Base-by-base conservation (phyloP, 2,888 invertebrate genomes). In the Invenusta paracnida region DNA sequence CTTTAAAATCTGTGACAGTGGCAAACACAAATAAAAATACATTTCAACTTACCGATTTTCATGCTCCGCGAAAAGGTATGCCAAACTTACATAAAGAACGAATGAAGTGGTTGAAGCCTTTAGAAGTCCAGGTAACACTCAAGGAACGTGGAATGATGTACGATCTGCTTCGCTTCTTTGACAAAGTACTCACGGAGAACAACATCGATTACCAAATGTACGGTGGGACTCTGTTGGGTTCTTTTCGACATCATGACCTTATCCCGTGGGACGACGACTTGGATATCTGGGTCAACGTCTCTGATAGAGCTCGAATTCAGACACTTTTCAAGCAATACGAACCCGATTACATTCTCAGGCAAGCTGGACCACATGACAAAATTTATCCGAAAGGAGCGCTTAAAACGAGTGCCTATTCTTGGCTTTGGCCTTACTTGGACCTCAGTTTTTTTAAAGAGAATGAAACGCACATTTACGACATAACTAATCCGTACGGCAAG, bases 381-480 rank as follows among this genome's bases (percentile, higher is more conserved):
- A 87, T 88, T 87, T 88, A 79, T 81, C 86, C 86, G 0, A 25
- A n/a, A 0, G 25, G 67, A 11, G 85, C 85, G 5, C 0, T 29
- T 0, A 28, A 67, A n/a, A 73, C 81, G 31, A 86, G 87, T 29
- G 73, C 73, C 0, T 87, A 87, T 82, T 85, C 87, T 11, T 88
- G 88, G 88, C 66, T 66, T n/a, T 88, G 87, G 87, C 88, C 88
- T 0, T 88, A 88, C 66, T 29, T 88, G n/a, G 88, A 88, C 83
- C 87, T 88, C 48, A 87, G 87, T 67, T 88, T 87, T 85, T 88
- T 67, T 83, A 30, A 81, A 2, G 87, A 88, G 79, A 88, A 88
- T 31, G 82, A 25, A 48, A 88, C 88, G n/a, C 88, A 87, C 81
- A 87, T 88, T n/a, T 86, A 86, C 85, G 88, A 88, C 84, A 86